Base-by-base conservation (phyloP, 2,113 vertebrate species). In the Salvelinus namaycush region DNA sequence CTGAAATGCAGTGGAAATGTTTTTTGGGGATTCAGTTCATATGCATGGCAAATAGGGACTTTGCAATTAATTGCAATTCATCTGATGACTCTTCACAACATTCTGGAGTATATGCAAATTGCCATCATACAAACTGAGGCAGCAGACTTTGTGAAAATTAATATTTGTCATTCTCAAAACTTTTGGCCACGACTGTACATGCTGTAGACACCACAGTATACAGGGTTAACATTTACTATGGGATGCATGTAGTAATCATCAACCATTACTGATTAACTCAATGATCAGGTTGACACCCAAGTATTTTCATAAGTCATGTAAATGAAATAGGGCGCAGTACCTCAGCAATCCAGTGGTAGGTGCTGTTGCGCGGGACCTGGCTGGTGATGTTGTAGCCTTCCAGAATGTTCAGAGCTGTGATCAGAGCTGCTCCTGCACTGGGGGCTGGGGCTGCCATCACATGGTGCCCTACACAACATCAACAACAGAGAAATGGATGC, bases 331-430 rank as follows among this genome's bases (percentile, higher is more conserved):
- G n/a, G 3, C 27, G 72, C 44, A 74, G 57, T 93, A 98, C 98
- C 96, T 99, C 98, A 83, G 96, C 95, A 70, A 97, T 95, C 95
- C 96, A 96, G 87, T 98, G 96, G 79, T 96, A 93, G 65, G 92
- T 90, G 84, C 85, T 93, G 74, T 95, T 95, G 34, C 94, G 92
- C 74, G 93, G 82, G 20, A 91, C 87, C 84, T 95, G 94, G 78
- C 76, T 94, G 54, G 93, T 96, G 75, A 99, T 95, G 86, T 99
- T 99, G 87, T 95, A 98, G 75, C 96, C 96, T 86, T 99, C 97
- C 0, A 99, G 93, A 88, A 99, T 98, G 85, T 98, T 99, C 71
- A 99, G 95, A 59, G 97, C 97, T 78, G 95, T 88, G 84, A 99
- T 92, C 82, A 99, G 88, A 1, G 95, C 97, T 65, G 96, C 93